These are phyloP conservation scores for Hyalella azteca DNA, from an alignment of 2,888 invertebrate genomes.

Conservation along the genomic window DNA sequence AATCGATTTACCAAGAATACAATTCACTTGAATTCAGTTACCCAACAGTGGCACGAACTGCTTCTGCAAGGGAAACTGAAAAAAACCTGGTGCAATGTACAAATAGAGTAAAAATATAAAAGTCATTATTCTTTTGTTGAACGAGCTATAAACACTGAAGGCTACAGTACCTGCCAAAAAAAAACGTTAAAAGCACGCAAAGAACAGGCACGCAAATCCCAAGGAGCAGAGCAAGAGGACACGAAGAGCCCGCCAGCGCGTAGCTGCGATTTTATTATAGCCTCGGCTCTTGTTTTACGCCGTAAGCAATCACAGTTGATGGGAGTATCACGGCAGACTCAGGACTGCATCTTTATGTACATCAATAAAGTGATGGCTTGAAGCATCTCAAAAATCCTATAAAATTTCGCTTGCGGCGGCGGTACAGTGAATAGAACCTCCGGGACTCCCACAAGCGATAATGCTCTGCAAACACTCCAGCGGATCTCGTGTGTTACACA, in stretches of 20 bases:
- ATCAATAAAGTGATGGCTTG: conserved; percentile 14
- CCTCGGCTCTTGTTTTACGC: conserved; percentile 8
- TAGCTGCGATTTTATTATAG: background rate
- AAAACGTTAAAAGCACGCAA: background rate
- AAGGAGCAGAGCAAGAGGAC: conserved; percentile 9
- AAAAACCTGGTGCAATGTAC: too few relatives aligned
- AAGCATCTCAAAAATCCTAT: conserved; percentile 7
- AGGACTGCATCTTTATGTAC: conserved; percentile 10
- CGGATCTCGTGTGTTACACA: background rate
- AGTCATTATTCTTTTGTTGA: too few relatives aligned
- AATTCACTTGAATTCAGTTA: too few relatives aligned
- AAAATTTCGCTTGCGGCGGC: conserved; percentile 1
- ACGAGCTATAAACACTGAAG: too few relatives aligned
- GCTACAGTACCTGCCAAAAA: too few relatives aligned
- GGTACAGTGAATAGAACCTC: background rate
- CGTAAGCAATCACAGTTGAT: background rate
- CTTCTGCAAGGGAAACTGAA: too few relatives aligned
- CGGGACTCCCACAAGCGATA: background rate
- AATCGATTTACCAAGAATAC: too few relatives aligned
- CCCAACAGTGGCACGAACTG: too few relatives aligned
- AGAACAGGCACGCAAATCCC: background rate
- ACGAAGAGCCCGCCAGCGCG: background rate
- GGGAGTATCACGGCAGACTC: background rate
- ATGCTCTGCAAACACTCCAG: background rate
- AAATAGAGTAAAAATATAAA: too few relatives aligned